These are phyloP conservation scores for Myotis planiceps DNA, from an alignment of 2,797 vertebrate species.

Conservation along the genomic window DNA sequence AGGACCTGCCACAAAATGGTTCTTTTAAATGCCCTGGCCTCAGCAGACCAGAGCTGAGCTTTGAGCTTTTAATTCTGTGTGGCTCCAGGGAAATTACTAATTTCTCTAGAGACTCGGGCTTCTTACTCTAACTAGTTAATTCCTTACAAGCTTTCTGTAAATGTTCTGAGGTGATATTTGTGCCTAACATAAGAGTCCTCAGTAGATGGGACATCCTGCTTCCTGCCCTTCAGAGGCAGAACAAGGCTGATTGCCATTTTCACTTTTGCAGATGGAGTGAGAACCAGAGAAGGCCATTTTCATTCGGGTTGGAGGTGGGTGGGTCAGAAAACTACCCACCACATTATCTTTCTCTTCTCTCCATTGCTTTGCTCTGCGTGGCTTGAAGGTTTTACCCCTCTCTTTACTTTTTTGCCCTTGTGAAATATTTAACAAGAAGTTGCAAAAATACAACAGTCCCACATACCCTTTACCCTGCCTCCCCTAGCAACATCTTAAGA, in stretches of 20 bases:
- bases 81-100: not conserved
- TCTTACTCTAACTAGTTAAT: not conserved
- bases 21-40: not conserved
- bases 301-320: not conserved
- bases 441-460: not conserved
- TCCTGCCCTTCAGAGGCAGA: not conserved
- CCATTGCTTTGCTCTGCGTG: not conserved
- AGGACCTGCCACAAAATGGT: not conserved
- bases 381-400: not conserved
- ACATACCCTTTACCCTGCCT: not conserved
- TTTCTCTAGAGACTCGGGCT: not conserved
- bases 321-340: not conserved
- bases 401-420: not conserved
- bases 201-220: not conserved
- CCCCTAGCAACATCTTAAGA: not conserved
- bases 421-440: not conserved
- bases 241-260: not conserved
- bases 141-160: not conserved
- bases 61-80: not conserved
- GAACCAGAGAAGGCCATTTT: not conserved
- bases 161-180: not conserved
- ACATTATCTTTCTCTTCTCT: not conserved
- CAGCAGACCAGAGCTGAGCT: not conserved
- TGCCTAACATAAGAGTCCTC: not conserved
- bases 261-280: not conserved